These are phyloP conservation scores for Pipistrellus nathusii DNA, from an alignment of 2,797 vertebrate species.

Conservation along the genomic window DNA sequence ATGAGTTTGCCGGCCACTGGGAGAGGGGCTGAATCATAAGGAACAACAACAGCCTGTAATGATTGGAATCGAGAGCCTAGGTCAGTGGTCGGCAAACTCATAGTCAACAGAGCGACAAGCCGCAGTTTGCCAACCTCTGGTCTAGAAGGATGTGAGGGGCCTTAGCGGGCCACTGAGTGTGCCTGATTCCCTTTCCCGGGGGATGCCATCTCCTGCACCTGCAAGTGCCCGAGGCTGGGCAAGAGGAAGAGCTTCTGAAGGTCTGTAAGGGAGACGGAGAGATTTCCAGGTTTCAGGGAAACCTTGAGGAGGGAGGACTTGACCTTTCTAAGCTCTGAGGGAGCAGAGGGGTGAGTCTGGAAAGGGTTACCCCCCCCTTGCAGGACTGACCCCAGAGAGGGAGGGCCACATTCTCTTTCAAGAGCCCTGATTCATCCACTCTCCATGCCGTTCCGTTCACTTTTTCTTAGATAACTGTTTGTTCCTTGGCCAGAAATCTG, in stretches of 20 bases:
- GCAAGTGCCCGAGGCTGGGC: neutral
- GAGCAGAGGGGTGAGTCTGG: neutral
- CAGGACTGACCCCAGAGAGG: neutral
- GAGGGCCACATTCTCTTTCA: neutral
- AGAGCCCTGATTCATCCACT: neutral
- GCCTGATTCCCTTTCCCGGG: neutral
- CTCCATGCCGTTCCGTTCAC: neutral
- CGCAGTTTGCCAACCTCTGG: too few relatives aligned
- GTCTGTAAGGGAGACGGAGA: neutral
- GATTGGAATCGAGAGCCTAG: too few relatives aligned
- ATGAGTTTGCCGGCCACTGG: too few relatives aligned
- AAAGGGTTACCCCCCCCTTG: neutral
- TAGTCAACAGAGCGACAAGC: too few relatives aligned
- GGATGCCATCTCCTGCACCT: neutral
- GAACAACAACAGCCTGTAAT: too few relatives aligned
- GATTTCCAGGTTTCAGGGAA: neutral
- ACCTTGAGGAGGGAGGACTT: neutral
- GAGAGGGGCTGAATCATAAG: too few relatives aligned
- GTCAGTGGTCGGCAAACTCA: too few relatives aligned
- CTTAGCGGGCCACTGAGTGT: neutral
- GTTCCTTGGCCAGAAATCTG: slow-evolving; percentile 60
- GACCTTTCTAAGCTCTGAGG: neutral
- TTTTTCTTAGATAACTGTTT: slow-evolving; percentile 35
- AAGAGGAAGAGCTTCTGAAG: neutral
- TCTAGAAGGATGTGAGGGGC: neutral